Evolutionary conservation across 2,113 vertebrate genomes (phyloP).

Genomic region (Motacilla alba): DNA sequence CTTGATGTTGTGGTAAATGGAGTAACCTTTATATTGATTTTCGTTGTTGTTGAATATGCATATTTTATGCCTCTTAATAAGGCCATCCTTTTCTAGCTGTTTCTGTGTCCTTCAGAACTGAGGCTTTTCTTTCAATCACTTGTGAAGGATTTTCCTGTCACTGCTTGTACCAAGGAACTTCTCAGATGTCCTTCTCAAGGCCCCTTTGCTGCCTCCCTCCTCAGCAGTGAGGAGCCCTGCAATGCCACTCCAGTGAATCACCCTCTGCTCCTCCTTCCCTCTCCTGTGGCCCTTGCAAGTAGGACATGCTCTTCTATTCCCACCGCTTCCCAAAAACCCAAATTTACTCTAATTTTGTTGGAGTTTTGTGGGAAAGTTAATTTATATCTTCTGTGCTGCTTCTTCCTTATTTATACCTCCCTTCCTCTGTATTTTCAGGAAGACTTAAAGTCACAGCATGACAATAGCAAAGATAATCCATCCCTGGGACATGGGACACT

Average conservation of each 20-base stretch:
- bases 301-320: not conserved
- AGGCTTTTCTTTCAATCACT: not conserved
- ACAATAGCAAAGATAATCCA: not conserved
- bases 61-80: constrained; percentile 60
- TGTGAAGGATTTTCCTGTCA: not conserved
- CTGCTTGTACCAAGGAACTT: not conserved
- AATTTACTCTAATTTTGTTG: not conserved
- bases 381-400: not conserved
- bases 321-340: not conserved
- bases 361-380: not conserved
- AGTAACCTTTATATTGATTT: constrained; percentile 36
- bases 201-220: not conserved
- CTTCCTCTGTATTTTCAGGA: rapidly evolving
- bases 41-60: constrained; percentile 5
- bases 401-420: not conserved
- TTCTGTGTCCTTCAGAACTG: not conserved
- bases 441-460: not conserved
- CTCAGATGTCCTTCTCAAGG: not conserved
- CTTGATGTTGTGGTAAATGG: constrained; percentile 29
- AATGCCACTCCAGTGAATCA: not conserved
- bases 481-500: too few species aligned
- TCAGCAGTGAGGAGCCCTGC: not conserved
- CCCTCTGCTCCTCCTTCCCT: not conserved
- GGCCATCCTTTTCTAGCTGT: not conserved
- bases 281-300: not conserved